phyloP scores from a whole-genome alignment of 2,113 vertebrate genomes.

The Coreoperca whiteheadi region DNA sequence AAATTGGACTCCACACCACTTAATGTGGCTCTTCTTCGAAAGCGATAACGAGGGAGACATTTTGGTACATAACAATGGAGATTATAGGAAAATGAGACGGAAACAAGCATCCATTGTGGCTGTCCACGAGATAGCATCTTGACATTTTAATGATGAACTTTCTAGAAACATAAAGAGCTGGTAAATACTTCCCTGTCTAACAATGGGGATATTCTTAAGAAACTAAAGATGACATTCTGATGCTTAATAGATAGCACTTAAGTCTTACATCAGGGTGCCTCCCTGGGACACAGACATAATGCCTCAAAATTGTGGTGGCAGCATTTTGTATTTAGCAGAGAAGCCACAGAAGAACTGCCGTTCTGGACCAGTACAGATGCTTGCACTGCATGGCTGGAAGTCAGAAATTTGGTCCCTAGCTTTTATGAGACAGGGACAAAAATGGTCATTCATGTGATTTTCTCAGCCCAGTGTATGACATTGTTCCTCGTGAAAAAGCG shows the following conservation, averaged over 20 bases:
- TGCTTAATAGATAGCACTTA: conserved; percentile 11
- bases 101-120: background rate
- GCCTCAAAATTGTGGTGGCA: background rate
- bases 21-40: background rate
- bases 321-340: background rate
- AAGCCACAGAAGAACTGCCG: background rate
- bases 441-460: background rate
- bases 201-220: conserved; percentile 14
- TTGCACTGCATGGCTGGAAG: background rate
- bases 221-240: conserved; percentile 29
- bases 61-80: conserved; percentile 9
- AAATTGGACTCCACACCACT: background rate
- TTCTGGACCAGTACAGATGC: background rate
- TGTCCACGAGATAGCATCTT: conserved; percentile 30
- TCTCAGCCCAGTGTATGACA: no score
- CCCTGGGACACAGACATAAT: background rate
- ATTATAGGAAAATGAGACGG: conserved; percentile 17
- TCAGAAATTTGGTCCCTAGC: background rate
- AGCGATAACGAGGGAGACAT: background rate
- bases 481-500: no score
- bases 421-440: background rate
- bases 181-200: conserved; percentile 1
- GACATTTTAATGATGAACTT: conserved; percentile 45
- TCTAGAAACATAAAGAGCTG: conserved; percentile 5
- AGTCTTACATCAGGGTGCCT: background rate